Evolutionary conservation across 2,888 invertebrate species (phyloP).

Genomic region (Perdita meconis): DNA sequence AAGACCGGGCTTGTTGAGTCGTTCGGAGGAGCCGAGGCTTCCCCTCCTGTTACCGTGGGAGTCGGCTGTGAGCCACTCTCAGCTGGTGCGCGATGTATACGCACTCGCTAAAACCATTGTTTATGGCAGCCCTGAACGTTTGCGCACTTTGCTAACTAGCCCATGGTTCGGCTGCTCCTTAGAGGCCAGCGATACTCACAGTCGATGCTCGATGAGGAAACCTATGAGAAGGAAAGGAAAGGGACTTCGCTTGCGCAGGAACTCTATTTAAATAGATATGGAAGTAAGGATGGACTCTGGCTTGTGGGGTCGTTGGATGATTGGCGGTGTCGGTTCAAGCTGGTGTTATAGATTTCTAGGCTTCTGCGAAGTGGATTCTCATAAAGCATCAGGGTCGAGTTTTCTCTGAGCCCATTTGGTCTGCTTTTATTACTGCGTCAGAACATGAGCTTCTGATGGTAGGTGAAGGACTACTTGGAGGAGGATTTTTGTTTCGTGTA

Average conservation of each 20-base stretch:
- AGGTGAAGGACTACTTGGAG: too few relatives aligned
- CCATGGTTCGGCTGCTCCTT: conserved; percentile 54
- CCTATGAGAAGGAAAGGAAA: background rate
- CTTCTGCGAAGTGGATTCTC: background rate
- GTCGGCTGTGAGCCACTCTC: conserved; percentile 61
- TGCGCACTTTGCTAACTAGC: conserved; percentile 79
- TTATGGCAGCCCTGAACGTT: conserved; percentile 77
- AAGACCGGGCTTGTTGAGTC: conserved; percentile 62
- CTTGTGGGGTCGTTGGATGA: conserved; percentile 36
- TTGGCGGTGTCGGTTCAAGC: background rate
- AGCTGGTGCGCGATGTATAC: conserved; percentile 64
- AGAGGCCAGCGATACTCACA: conserved; percentile 52
- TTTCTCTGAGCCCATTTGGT: too few relatives aligned
- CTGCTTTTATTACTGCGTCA: too few relatives aligned
- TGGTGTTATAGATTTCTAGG: background rate
- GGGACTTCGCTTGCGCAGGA: conserved; percentile 18
- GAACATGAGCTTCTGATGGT: too few relatives aligned
- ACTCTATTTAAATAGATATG: conserved; percentile 43
- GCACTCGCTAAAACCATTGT: conserved; percentile 79
- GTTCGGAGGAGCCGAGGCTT: conserved; percentile 50
- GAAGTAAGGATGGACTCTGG: too few relatives aligned
- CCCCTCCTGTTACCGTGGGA: conserved; percentile 77
- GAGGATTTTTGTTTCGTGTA: too few relatives aligned
- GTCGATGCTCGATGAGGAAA: conserved; percentile 45
- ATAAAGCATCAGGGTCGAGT: too few relatives aligned